Conservation (phyloP, 2,797 vertebrate species). For the Mallotus villosus region DNA sequence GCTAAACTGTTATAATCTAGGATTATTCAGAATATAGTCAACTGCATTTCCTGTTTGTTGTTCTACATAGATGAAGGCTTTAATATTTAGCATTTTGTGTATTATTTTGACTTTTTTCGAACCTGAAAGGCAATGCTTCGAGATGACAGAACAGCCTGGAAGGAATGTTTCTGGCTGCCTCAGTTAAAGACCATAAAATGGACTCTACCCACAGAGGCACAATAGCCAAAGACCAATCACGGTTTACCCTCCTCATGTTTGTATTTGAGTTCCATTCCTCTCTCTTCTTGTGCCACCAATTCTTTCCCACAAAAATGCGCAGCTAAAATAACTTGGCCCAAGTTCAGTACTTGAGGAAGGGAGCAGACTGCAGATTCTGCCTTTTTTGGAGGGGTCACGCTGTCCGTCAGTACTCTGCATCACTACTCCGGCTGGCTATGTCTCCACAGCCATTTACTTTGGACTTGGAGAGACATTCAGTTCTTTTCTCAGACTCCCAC, state of each 20-base stretch:
- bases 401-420: constrained; percentile 36
- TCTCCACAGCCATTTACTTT: constrained; percentile 49
- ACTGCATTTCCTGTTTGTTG: not conserved
- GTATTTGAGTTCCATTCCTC: constrained; percentile 47
- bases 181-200: constrained; percentile 14
- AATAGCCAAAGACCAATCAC: not conserved
- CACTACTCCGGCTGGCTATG: constrained; percentile 33
- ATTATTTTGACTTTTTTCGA: constrained; percentile 6
- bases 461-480: constrained; percentile 38
- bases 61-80: not conserved
- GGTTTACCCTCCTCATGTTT: constrained; percentile 2
- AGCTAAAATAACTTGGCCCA: constrained; percentile 62
- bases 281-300: constrained; percentile 43
- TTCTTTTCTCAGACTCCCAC: constrained; percentile 28
- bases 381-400: constrained; percentile 67
- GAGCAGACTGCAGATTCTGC: constrained; percentile 53
- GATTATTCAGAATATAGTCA: constrained; percentile 2
- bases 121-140: constrained; percentile 7
- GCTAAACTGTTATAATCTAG: constrained; percentile 1
- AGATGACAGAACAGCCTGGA: not conserved
- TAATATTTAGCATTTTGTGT: constrained; percentile 6
- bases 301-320: constrained; percentile 67
- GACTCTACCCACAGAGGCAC: not conserved
- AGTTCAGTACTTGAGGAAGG: constrained; percentile 53
- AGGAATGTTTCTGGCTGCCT: constrained; percentile 12